phyloP scores from a whole-genome alignment of 92 coral and sea anemone genomes.

The Palythoa grandiflora region DNA sequence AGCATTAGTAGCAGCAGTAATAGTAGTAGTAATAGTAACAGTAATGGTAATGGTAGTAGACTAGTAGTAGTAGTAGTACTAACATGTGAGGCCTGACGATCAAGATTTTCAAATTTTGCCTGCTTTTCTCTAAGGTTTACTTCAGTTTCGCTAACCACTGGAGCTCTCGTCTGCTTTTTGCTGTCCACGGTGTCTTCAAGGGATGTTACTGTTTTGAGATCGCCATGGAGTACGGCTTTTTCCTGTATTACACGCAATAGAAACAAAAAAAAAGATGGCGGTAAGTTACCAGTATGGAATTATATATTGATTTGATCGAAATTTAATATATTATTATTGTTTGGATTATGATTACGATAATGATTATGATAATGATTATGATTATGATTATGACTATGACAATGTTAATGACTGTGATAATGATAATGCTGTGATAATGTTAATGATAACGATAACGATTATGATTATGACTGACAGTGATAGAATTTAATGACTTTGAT shows the following conservation, averaged over 20 bases:
- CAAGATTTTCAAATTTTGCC: constrained; percentile 44
- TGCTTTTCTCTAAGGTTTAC: constrained; percentile 36
- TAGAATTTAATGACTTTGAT: not conserved
- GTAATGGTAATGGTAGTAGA: not conserved
- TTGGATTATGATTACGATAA: not conserved
- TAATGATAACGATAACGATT: not conserved
- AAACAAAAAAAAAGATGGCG: not conserved
- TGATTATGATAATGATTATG: constrained; percentile 2
- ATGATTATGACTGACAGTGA: constrained; percentile 3
- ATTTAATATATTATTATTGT: too few relatives aligned
- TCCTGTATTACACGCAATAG: not conserved
- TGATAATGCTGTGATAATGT: not conserved
- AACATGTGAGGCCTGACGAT: constrained; percentile 43
- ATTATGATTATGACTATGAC: not conserved
- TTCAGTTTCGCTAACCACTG: constrained; percentile 18
- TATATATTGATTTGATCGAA: not conserved
- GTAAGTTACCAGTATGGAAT: too few relatives aligned
- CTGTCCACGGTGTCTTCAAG: constrained; percentile 13
- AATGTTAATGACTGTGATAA: not conserved
- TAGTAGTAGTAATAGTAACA: too few relatives aligned
- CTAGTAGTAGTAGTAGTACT: not conserved
- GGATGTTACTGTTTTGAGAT: not conserved
- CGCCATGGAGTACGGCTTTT: constrained; percentile 30
- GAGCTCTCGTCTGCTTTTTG: not conserved
- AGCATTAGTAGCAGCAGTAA: too few relatives aligned